phyloP scores from a whole-genome alignment of 1,140 invertebrate genomes.

The Portunus trituberculatus region DNA sequence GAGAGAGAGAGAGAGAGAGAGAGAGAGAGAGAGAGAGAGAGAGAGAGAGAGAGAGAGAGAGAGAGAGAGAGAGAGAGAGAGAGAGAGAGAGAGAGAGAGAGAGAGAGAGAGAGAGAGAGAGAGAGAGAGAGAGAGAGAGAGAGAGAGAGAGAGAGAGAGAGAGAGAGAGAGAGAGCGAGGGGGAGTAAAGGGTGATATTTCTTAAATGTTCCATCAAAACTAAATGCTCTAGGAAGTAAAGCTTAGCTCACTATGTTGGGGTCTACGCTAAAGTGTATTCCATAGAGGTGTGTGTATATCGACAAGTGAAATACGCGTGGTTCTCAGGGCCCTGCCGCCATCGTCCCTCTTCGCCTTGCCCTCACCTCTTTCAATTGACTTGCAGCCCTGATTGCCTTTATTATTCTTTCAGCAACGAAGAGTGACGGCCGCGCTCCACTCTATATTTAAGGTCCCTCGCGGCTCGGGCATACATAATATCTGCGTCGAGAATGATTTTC shows the following conservation, averaged over 20 bases:
- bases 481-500: background rate
- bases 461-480: background rate
- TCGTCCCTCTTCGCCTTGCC: background rate
- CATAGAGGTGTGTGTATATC: background rate
- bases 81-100: conserved; percentile 43
- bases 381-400: background rate
- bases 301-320: background rate
- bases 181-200: too few species aligned
- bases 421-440: background rate
- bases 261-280: background rate
- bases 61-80: conserved; percentile 48
- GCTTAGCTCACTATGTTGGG: background rate
- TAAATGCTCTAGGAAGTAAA: background rate
- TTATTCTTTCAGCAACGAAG: background rate
- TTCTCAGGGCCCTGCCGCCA: background rate
- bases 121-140: conserved; percentile 49
- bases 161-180: conserved; percentile 40
- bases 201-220: background rate
- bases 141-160: conserved; percentile 40
- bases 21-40: conserved; percentile 38
- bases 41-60: conserved; percentile 45
- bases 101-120: conserved; percentile 44
- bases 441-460: background rate
- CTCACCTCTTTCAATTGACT: background rate
- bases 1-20: conserved; percentile 51